These are phyloP conservation scores for Spea bombifrons DNA, from an alignment of 2,113 vertebrate species.

Conservation along the genomic window DNA sequence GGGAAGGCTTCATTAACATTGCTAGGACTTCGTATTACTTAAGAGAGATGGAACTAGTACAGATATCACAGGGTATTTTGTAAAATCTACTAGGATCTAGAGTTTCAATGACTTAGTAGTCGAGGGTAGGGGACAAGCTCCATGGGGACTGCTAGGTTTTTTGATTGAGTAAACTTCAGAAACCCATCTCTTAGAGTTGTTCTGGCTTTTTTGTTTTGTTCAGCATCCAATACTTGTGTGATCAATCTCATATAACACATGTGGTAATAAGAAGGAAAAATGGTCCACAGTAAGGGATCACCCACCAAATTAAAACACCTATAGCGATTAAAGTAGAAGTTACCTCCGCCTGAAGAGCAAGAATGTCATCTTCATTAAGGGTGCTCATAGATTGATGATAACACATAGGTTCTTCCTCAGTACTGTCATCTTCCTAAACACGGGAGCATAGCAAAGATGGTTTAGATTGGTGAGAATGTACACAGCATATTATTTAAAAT, in stretches of 20 bases:
- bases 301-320: too few relatives aligned
- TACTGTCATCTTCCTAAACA: background rate
- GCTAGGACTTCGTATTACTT: background rate
- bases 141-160: too few relatives aligned
- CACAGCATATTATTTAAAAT: background rate
- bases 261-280: background rate
- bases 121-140: too few relatives aligned
- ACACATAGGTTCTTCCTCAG: conserved; percentile 29
- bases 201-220: background rate
- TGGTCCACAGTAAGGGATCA: too few relatives aligned
- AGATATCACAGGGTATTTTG: too few relatives aligned
- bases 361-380: conserved; percentile 29
- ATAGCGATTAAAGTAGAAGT: too few relatives aligned
- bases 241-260: background rate
- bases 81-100: too few relatives aligned
- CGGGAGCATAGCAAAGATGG: background rate
- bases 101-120: too few relatives aligned
- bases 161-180: too few relatives aligned
- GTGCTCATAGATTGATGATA: conserved; percentile 15
- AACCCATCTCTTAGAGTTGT: background rate
- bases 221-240: background rate
- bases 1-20: background rate
- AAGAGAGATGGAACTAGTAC: too few relatives aligned
- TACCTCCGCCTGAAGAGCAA: conserved; percentile 35
- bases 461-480: background rate